Base-by-base conservation (phyloP, 1,140 invertebrate species). In the Drosophila littoralis region DNA sequence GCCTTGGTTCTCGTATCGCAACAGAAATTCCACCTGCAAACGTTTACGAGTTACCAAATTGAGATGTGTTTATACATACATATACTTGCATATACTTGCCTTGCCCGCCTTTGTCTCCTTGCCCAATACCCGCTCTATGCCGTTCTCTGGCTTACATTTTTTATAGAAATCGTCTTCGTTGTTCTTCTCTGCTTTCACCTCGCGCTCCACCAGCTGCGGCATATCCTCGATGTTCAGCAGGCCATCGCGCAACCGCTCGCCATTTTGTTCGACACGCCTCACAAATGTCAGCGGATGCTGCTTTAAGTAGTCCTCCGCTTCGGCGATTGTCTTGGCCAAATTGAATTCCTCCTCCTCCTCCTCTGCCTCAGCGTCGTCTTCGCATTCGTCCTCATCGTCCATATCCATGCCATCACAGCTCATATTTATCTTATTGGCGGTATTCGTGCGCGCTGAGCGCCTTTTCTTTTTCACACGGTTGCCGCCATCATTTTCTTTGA, bases 41-140 rank as follows among this genome's bases (percentile, higher is more conserved):
- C 50, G 4, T 6, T 10, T 3, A n/a, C 8, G 1, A 7, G 35
- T 52, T 35, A 15, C 9, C 32, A 7, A 35, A 13, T 35, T 32
- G 0, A 35, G 17, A 38, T 17, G 17, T 17, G 17, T 17, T 22
- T n/a, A n/a, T n/a, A n/a, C n/a, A n/a, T n/a, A n/a, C n/a, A n/a
- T n/a, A n/a, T n/a, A n/a, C n/a, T n/a, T n/a, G n/a, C n/a, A 12
- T 6, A 13, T 38, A 55, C 57, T 38, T 75, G 28, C 89, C 75
- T 91, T 85, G 51, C 90, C 89, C 55, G 84, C 82, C 75, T 91
- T 91, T 12, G 75, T 86, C 43, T 86, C 85, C 63, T 86, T 91
- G 52, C 89, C 89, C n/a, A 91, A 58, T 2, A 91, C 51, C 42
- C 89, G 76, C 13, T 91, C 76, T 1, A 91, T 89, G 36, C 90